These are phyloP conservation scores for Rattus rattus DNA, from an alignment of 2,113 vertebrate species.

Conservation along the genomic window DNA sequence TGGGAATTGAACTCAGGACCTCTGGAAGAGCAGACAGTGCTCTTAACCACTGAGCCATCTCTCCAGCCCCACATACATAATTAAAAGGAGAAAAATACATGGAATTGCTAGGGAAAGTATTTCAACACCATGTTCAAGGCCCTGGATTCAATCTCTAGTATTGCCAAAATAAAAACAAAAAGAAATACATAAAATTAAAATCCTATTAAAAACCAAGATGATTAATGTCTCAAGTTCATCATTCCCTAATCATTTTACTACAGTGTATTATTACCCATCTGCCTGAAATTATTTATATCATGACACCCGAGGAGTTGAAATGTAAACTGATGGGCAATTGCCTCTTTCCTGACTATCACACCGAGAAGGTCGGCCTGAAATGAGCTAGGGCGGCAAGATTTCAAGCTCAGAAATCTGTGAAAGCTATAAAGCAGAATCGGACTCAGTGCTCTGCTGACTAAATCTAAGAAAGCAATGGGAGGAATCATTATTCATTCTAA, in stretches of 20 bases:
- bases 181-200: not conserved
- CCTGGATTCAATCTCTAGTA: not conserved
- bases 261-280: not conserved
- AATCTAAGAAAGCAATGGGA: slow-evolving; percentile 15
- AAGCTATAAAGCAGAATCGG: not conserved
- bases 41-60: no score
- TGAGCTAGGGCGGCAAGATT: not conserved
- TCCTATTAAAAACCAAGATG: slow-evolving; percentile 18
- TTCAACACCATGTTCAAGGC: not conserved
- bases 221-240: not conserved
- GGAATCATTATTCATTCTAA: slow-evolving; percentile 12
- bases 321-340: not conserved
- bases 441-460: slow-evolving; percentile 1
- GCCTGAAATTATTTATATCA: slow-evolving; percentile 18
- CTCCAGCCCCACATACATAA: not conserved
- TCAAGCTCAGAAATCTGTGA: slow-evolving; percentile 25
- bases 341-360: not conserved
- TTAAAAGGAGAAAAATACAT: not conserved
- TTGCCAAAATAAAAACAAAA: not conserved
- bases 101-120: not conserved
- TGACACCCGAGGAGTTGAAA: not conserved
- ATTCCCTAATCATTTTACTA: slow-evolving; percentile 22
- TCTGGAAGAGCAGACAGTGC: no score
- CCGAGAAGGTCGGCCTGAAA: not conserved
- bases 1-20: no score